Evolutionary conservation across 2,797 vertebrate species (phyloP), one percentile per base, ranked within the genome.

Genomic region (Natrix natrix): DNA sequence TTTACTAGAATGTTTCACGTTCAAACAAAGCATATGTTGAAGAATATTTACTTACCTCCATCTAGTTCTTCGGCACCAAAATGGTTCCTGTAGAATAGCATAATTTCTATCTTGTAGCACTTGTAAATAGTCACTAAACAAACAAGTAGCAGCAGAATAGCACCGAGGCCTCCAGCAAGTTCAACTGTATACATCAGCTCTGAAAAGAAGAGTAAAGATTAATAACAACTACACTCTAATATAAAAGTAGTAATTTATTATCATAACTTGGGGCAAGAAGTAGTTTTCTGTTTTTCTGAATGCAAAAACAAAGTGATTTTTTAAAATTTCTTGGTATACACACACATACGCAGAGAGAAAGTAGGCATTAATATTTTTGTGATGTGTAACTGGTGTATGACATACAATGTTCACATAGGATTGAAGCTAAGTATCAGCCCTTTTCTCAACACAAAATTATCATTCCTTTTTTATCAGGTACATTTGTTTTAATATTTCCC

Each of bases 141-240:
- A 97, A 99, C 98, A 96, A 99, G 98, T 92, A 99, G 98, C 97
- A 99, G 98, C 94, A 99, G 98, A 97, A 99, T 99, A 93, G 99
- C 99, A 96, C 99, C 99, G 95, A 99, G 98, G 6, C 99, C 99
- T 94, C 99, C 99, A 96, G 99, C 99, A 98, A 99, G 98, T 97
- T 99, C 99, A 97, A 99, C 98, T 13, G 99, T 99, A 97, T 99
- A 99, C 99, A 99, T 99, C 96, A 99, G 98, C 97, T 99, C 99
- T 98, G 98, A 97, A 98, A 98, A 97, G 96, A 98, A 95, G 90
- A 95, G 95, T 86, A 97, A 94, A 94, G 95, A 0, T 2, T 86
- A 93, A 5, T 96, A 96, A 97, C 37, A 89, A 95, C n/a, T 90
- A 95, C 59, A 94, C 95, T 95, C 59, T 91, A 86, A 95, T 91